Base-by-base conservation (phyloP, 1,140 invertebrate species). In the Sipha flava region DNA sequence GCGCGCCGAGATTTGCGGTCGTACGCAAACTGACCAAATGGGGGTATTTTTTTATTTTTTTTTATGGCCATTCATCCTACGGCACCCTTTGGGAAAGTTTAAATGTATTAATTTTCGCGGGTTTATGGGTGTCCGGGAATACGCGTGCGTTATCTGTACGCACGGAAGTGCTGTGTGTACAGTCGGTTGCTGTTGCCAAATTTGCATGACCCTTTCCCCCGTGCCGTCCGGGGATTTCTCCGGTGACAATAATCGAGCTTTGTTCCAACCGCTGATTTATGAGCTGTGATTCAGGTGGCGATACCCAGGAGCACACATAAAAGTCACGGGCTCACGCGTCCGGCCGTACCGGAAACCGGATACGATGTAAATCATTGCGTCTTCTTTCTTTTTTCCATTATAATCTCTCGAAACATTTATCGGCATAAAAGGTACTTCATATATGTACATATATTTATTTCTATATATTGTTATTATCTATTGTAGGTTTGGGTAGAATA, bases 41-140 rank as follows among this genome's bases (percentile, higher is more conserved):
- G 72, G 72, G 72, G n/a, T 47, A 29, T 72, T 54, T 49, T 49
- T 54, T 21, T 54, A 2, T 75, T 37, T 54, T 75, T 73, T 57
- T 57, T 57, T 77, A 57, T 57, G 21, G 9, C n/a, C 1, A 31
- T 34, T 21, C 23, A 14, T 70, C 18, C 29, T 52, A 16, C 21
- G 21, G 14, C 26, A 14, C 70, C 21, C 34, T 37, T 34, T 0
- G 12, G 12, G 10, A 12, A 43, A 43, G 73, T 77, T 59, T 40
- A 59, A 77, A 59, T 59, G 73, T 59, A 59, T 77, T 59, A 77
- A 77, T 77, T 77, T 59, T 77, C 73, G 23, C 54, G 52, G 73
- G 34, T 57, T 73, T 77, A 54, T 40, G 26, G 31, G 45, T 54
- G 31, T 77, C 73, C 52, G 52, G 29, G 23, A 34, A 34, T 18